Evolutionary conservation across 2,797 vertebrate genomes (phyloP), one percentile per base, ranked within the genome.

Genomic region (Gallinago stenura): DNA sequence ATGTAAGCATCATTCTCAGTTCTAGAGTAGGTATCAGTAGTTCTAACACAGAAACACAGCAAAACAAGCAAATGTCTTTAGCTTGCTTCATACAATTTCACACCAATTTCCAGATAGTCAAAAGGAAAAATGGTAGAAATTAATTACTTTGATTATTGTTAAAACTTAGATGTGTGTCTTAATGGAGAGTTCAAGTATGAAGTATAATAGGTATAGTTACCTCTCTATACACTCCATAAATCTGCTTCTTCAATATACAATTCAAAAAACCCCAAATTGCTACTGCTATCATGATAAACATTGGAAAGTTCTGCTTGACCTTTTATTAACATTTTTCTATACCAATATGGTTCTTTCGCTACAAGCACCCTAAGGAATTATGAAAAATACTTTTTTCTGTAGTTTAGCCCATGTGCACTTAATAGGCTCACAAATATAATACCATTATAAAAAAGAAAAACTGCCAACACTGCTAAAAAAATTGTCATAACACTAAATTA

Each of bases 401-500:
- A 98, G 97, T 98, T 98, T 98, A 98, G 98, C 98, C 98, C 98
- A 97, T 98, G 98, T 98, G 97, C 98, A 97, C 98, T 98, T 98
- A 98, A 98, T 98, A 98, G 98, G 97, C 98, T 98, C 98, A 98
- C 98, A 98, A 98, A 98, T 98, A 98, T 98, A 98, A 98, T 97
- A 96, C 98, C 98, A 98, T 98, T 98, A 98, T 98, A 98, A 98
- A 98, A 98, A 98, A 98, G 98, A 98, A 98, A 98, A 98, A 98
- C 98, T 98, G 98, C 98, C 98, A 97, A 97, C 98, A 97, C 97
- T 75, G 98, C 98, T 98, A 98, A 98, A 98, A 98, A 98, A 98
- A 98, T 98, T 98, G 98, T 98, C 98, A 98, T 98, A 98, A 98
- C 98, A 98, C 98, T 98, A 98, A 98, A 98, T 98, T 98, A 98